These are phyloP conservation scores for Zingel zingel DNA, from an alignment of 2,113 vertebrate species.

Conservation along the genomic window DNA sequence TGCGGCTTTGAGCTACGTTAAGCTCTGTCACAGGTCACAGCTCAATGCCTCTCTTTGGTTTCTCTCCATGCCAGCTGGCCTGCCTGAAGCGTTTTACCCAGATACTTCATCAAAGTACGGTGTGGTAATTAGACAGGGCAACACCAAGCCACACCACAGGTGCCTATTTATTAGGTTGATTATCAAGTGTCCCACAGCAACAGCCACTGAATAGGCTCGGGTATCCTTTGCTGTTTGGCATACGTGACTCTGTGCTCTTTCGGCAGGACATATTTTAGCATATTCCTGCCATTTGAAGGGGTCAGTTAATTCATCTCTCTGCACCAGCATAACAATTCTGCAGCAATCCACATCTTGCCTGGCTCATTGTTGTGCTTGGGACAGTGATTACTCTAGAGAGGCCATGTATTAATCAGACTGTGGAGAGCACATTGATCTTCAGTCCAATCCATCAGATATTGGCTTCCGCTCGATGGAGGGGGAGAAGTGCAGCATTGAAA, in stretches of 20 bases:
- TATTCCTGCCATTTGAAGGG: conserved; percentile 34
- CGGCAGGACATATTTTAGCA: conserved; percentile 12
- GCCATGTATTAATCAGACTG: conserved; percentile 66
- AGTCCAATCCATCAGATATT: conserved; percentile 67
- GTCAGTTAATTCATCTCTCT: conserved; percentile 47
- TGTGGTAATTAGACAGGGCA: conserved; percentile 74
- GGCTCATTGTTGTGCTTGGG: conserved; percentile 58
- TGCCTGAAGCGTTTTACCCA: conserved; percentile 51
- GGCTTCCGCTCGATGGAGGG: conserved; percentile 49
- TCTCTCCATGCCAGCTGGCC: conserved; percentile 63
- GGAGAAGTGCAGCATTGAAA: conserved; percentile 44
- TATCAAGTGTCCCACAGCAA: conserved; percentile 39
- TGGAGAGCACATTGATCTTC: conserved; percentile 68
- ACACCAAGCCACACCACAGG: conserved; percentile 51
- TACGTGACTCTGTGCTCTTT: conserved; percentile 16
- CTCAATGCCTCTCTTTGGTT: conserved; percentile 38
- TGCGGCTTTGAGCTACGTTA: conserved; percentile 25
- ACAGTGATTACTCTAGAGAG: conserved; percentile 70
- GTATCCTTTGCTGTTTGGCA: conserved; percentile 1
- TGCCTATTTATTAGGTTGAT: conserved; percentile 62
- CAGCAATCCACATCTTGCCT: not conserved
- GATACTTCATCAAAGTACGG: conserved; percentile 64
- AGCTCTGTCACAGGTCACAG: conserved; percentile 61
- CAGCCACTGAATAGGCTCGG: conserved; percentile 6
- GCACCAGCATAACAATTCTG: conserved; percentile 29